Percentiles rank a stretch among this genome's conserved stretches.
Evolutionary conservation across 2,888 invertebrate species (phyloP).

Genomic region (Erynnis tages): DNA sequence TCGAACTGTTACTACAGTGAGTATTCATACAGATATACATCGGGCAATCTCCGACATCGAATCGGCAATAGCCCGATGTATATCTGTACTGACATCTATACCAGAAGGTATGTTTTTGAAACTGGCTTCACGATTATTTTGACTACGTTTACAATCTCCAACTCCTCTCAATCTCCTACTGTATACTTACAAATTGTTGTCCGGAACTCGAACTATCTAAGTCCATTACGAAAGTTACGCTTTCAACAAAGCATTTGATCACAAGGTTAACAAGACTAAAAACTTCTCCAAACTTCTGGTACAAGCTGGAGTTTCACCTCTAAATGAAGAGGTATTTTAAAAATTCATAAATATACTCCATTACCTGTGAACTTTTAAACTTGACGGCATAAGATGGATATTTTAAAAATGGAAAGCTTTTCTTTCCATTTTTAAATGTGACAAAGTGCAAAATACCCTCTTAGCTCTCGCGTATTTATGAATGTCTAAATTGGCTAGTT

Average conservation of each 20-base stretch:
- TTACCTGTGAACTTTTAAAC: conserved; percentile 37
- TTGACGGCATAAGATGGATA: conserved; percentile 31
- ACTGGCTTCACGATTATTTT: too few relatives aligned
- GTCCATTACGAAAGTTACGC: not conserved
- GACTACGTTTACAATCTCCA: too few relatives aligned
- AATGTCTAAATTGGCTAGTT: not conserved
- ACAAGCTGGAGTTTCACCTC: not conserved
- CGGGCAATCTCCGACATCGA: too few relatives aligned
- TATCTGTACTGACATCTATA: too few relatives aligned
- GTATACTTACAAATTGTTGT: not conserved
- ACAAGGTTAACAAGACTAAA: not conserved
- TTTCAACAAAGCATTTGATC: too few relatives aligned
- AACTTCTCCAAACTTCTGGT: not conserved
- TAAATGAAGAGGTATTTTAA: conserved; percentile 32
- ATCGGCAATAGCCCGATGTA: too few relatives aligned
- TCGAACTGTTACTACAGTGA: too few relatives aligned
- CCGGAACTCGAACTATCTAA: not conserved
- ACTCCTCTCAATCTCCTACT: too few relatives aligned
- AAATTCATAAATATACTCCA: conserved; percentile 37
- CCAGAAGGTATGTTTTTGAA: too few relatives aligned
- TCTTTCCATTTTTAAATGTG: conserved; percentile 32
- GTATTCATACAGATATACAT: too few relatives aligned
- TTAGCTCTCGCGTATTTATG: not conserved
- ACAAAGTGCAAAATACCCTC: conserved; percentile 30
- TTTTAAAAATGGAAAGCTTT: conserved; percentile 30